Evolutionary conservation across 2,888 invertebrate species (phyloP), one percentile per base, ranked within the genome.

Genomic region (Apamea sordens): DNA sequence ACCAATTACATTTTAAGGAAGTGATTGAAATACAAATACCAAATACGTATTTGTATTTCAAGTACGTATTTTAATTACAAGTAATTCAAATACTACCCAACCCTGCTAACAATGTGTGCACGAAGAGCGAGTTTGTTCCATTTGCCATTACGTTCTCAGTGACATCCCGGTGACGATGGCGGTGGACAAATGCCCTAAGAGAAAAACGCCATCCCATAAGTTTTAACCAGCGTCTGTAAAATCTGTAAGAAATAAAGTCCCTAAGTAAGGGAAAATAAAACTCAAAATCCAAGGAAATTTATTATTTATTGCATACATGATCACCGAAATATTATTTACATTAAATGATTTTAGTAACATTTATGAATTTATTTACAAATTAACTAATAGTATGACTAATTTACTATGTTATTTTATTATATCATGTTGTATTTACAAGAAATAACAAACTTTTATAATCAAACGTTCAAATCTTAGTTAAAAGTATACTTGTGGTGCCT

Each of bases 281-380:
- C 84, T 82, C 79, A 79, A 71, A 79, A 65, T 80, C 92, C 95
- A 95, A 95, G 95, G 96, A 95, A 96, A 92, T 95, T 92, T 92
- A 92, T 96, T 91, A 93, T 96, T 96, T 96, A 96, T 96, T 96
- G 96, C 96, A 92, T 96, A 96, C 94, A 93, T 95, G 94, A 96
- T 95, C 95, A 96, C 94, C 93, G 94, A 96, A 96, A 95, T 94
- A 94, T 94, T 96, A 95, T 93, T 91, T 96, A 96, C 96, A 96
- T 91, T 93, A 94, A 95, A 93, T 89, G 89, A 93, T 92, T 93
- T 94, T 92, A 93, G 93, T 95, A 96, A 96, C 96, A 96, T 93
- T 93, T 94, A 95, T 94, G 93, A 94, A 91, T 93, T 77, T 96
- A 96, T 96, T 94, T 96, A 96, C 96, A 96, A 86, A 91, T 91